Evolutionary conservation across 1,140 invertebrate genomes (phyloP), one percentile per base, ranked within the genome.

Genomic region (Lanistes nyassanus): DNA sequence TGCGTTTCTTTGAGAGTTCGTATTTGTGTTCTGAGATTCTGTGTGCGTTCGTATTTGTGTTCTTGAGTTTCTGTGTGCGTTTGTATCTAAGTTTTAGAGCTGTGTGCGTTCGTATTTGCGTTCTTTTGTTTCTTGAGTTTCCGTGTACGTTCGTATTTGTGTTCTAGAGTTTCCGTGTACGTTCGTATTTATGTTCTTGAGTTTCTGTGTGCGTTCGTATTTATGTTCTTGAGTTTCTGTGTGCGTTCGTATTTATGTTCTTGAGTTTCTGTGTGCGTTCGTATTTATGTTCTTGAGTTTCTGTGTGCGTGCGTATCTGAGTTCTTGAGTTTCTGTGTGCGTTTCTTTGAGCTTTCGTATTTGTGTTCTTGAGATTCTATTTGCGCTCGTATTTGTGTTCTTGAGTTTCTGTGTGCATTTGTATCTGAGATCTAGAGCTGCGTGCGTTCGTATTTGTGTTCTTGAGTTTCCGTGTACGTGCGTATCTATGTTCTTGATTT

Each of bases 311-410:
- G 60, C 11, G 31, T 64, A n/a, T 64, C 26, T 13, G 13, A n/a
- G 21, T 64, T 64, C 11, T 29, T 39, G 65, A 16, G 23, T 29
- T 19, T 13, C 6, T 31, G 23, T 34, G 16, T 16, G 36, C 29
- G 16, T 31, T 36, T 37, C 6, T 67, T 67, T 67, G n/a, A n/a
- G n/a, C n/a, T n/a, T n/a, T n/a, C n/a, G n/a, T n/a, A n/a, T n/a
- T n/a, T n/a, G n/a, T n/a, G n/a, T n/a, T n/a, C n/a, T n/a, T 7
- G 19, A 6, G 37, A 3, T 42, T 34, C 29, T 71, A 34, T 60
- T 29, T 58, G 55, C 39, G 70, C 39, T 51, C 34, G 70, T 60
- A 39, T 34, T 51, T 72, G 70, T 39, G 70, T 72, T 51, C 36
- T 51, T 39, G 29, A 19, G 51, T n/a, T 29, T 37, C 53, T 60